These are phyloP conservation scores for Vollenhovia emeryi DNA, from an alignment of 1,140 invertebrate genomes.

Conservation along the genomic window DNA sequence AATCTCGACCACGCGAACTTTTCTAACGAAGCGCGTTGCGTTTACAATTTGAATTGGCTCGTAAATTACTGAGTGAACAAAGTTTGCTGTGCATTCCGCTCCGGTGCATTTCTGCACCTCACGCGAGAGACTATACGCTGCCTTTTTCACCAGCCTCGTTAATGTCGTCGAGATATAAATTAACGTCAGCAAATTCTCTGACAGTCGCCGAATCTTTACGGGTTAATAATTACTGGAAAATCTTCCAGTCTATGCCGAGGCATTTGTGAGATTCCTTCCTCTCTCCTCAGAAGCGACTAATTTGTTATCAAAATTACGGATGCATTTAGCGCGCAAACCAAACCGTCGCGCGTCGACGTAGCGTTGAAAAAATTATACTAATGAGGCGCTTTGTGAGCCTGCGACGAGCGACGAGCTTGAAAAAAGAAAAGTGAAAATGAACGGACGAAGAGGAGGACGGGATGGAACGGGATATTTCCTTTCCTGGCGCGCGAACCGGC, in stretches of 20 bases:
- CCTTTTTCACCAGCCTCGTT: constrained; percentile 28
- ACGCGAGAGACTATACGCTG: neutral
- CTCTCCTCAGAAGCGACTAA: constrained; percentile 2
- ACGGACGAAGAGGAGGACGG: constrained; percentile 2
- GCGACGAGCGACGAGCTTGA: constrained; percentile 28
- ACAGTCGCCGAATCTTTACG: constrained; percentile 6
- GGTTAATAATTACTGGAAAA: constrained; percentile 11
- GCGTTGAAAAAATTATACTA: constrained; percentile 65
- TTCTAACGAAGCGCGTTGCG: constrained; percentile 34
- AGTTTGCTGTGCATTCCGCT: constrained; percentile 35
- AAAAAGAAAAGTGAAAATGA: constrained; percentile 11
- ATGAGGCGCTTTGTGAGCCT: constrained; percentile 67
- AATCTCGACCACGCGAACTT: constrained; percentile 36
- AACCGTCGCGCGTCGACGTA: constrained; percentile 17
- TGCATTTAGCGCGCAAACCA: constrained; percentile 21
- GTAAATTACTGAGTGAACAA: constrained; percentile 48
- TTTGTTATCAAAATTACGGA: constrained; percentile 38
- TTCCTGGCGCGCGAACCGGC: constrained; percentile 59
- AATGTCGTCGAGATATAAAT: constrained; percentile 47
- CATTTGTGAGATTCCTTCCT: neutral
- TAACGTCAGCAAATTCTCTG: constrained; percentile 20
- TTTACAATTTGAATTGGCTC: constrained; percentile 49
- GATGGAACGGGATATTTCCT: constrained; percentile 65
- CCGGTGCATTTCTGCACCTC: constrained; percentile 17
- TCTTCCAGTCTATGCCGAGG: neutral